Conservation (phyloP, 2,797 vertebrate genomes). For the Chaetodon trifasciatus region DNA sequence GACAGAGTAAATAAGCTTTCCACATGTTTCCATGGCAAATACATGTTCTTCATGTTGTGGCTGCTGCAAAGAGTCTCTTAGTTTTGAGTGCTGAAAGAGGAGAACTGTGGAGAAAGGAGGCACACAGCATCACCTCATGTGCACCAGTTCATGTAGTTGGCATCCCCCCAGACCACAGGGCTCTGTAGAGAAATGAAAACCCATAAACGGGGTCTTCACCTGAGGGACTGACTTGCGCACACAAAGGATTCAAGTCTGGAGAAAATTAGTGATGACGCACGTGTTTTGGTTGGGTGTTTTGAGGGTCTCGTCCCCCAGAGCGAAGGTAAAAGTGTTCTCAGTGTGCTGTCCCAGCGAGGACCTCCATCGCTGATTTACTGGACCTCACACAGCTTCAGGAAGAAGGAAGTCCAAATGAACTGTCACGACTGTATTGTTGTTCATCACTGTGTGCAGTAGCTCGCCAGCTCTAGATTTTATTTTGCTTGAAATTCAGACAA, state of each 20-base stretch:
- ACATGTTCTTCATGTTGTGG: conserved; percentile 17
- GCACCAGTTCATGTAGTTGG: conserved; percentile 10
- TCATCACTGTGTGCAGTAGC: conserved; percentile 31
- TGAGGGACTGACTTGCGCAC: conserved; percentile 20
- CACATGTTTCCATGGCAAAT: conserved; percentile 29
- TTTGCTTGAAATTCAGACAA: conserved; percentile 22
- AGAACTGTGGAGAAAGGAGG: conserved; percentile 36
- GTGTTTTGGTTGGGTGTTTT: conserved; percentile 49
- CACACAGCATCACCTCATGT: not conserved
- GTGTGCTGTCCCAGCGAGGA: conserved; percentile 46
- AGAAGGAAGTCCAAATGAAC: conserved; percentile 58
- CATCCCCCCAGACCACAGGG: conserved; percentile 36
- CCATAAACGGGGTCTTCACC: conserved; percentile 33
- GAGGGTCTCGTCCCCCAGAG: conserved; percentile 23
- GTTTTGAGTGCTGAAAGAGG: conserved; percentile 19
- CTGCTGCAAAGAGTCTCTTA: not conserved
- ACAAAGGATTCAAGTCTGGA: conserved; percentile 52
- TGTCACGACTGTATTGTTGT: conserved; percentile 38
- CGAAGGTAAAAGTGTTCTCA: conserved; percentile 40
- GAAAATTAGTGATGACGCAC: conserved; percentile 57
- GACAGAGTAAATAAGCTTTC: conserved; percentile 41
- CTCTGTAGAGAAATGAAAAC: conserved; percentile 47
- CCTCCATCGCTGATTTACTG: conserved; percentile 59
- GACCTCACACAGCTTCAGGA: conserved; percentile 73
- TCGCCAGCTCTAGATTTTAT: conserved; percentile 28